These are phyloP conservation scores for Dolichotis patagonum DNA, from an alignment of 2,113 vertebrate species.

Conservation along the genomic window DNA sequence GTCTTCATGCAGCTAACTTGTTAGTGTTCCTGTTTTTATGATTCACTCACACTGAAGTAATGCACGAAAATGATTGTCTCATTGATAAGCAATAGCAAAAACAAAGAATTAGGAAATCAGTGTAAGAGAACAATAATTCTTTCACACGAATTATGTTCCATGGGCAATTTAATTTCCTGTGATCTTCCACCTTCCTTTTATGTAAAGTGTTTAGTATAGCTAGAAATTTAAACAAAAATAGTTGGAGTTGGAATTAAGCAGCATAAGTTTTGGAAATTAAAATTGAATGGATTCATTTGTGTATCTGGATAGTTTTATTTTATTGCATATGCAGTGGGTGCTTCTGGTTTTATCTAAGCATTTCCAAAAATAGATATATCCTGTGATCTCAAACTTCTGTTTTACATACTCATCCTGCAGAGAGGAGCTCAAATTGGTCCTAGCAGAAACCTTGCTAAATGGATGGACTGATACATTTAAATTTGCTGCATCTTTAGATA, in stretches of 20 bases:
- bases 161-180: neutral
- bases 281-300: neutral
- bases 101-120: neutral
- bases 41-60: neutral
- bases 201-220: neutral
- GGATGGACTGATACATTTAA: conserved; percentile 1
- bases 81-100: conserved; percentile 38
- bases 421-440: neutral
- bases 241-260: neutral
- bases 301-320: neutral
- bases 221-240: conserved; percentile 53
- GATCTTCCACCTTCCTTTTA: conserved; percentile 14
- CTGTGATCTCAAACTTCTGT: neutral
- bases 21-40: neutral
- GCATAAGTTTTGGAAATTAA: neutral
- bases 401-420: neutral
- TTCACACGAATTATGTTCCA: conserved; percentile 43
- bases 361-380: neutral
- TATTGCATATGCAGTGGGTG: neutral
- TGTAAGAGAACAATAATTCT: conserved; percentile 24
- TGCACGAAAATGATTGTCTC: neutral
- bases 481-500: conserved; percentile 36
- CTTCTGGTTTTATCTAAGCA: neutral
- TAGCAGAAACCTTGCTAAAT: conserved; percentile 16
- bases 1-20: neutral